These are phyloP conservation scores for Caerostris extrusa DNA, from an alignment of 1,140 invertebrate genomes.

Conservation along the genomic window DNA sequence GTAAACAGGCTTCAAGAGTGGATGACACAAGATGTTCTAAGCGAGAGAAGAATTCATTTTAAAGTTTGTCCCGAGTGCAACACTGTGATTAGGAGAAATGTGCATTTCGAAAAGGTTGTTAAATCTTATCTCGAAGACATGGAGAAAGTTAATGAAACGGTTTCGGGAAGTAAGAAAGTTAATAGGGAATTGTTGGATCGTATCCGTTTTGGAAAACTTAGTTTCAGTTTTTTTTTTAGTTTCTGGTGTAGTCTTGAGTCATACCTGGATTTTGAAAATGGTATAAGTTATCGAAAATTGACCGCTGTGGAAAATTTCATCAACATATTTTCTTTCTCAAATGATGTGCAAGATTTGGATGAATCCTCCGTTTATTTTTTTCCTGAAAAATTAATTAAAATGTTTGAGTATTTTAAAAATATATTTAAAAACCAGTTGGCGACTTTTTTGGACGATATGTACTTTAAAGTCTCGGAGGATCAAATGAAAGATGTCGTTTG, in stretches of 20 bases:
- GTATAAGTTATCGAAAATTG: constrained; percentile 32
- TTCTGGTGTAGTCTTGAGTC: too few relatives aligned
- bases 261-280: not conserved
- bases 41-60: constrained; percentile 81
- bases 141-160: constrained; percentile 83
- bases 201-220: too few relatives aligned
- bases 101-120: constrained; percentile 85
- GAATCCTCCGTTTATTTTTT: not conserved
- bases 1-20: constrained; percentile 84
- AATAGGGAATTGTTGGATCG: not conserved
- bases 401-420: not conserved
- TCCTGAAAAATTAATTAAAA: not conserved
- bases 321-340: not conserved
- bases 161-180: constrained; percentile 76
- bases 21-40: constrained; percentile 80
- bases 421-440: not conserved
- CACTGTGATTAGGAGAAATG: constrained; percentile 84
- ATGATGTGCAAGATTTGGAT: too few relatives aligned
- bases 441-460: not conserved
- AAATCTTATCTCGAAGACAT: constrained; percentile 84
- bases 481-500: constrained; percentile 14
- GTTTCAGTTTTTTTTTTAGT: too few relatives aligned
- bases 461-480: constrained; percentile 53
- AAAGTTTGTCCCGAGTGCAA: constrained; percentile 86
- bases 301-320: constrained; percentile 23